Conservation (phyloP, 2,113 vertebrate genomes). For the Cryptoleucopteryx plumbea region DNA sequence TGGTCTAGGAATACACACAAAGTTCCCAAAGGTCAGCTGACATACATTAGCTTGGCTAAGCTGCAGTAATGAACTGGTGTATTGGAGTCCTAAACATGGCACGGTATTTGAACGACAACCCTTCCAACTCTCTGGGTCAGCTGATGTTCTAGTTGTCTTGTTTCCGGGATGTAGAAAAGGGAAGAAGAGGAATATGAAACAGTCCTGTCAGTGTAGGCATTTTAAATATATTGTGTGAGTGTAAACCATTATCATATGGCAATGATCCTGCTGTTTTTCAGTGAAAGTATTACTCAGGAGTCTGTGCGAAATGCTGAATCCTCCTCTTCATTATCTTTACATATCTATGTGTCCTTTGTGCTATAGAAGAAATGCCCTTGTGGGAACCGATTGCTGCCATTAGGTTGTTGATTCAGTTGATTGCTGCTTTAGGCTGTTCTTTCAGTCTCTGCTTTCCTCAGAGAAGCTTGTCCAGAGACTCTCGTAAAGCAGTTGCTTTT, state of each 20-base stretch:
- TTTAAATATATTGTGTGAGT: not conserved
- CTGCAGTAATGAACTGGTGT: not conserved
- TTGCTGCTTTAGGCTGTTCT: conserved; percentile 23
- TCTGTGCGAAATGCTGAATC: not conserved
- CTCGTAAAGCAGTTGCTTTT: not conserved
- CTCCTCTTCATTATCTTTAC: not conserved
- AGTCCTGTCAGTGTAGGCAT: not conserved
- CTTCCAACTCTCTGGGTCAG: not conserved
- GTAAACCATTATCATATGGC: not conserved
- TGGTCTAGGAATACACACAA: not conserved
- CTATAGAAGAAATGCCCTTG: not conserved
- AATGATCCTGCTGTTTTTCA: not conserved
- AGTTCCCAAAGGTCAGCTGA: not conserved
- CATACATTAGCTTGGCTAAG: not conserved
- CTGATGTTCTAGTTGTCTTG: not conserved
- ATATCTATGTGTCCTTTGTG: not conserved
- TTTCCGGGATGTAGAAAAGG: not conserved
- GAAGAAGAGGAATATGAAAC: not conserved
- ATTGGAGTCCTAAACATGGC: not conserved
- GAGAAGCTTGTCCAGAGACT: not conserved
- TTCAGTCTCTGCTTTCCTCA: not conserved
- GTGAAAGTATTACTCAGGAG: not conserved
- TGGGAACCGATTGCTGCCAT: not conserved
- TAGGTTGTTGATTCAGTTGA: conserved; percentile 30
- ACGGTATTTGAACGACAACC: not conserved